Conservation (phyloP, 1,140 invertebrate genomes). For the Drosophila sp. region DNA sequence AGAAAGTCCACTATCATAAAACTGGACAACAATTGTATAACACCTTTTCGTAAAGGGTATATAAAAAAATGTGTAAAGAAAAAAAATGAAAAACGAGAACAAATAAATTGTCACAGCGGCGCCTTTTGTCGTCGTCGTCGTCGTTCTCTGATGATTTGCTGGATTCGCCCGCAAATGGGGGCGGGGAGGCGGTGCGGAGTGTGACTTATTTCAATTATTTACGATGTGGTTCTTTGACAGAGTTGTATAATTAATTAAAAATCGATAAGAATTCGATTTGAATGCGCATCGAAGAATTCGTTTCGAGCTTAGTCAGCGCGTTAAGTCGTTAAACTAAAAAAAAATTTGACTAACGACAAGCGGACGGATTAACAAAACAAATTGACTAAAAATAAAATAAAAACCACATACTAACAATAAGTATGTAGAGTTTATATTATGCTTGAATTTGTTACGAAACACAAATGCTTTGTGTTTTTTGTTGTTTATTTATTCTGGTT, state of each 20-base stretch:
- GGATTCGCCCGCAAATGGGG: not conserved
- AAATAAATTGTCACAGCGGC: constrained; percentile 46
- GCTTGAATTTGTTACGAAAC: constrained; percentile 1
- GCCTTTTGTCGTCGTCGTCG: constrained; percentile 24
- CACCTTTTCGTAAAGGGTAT: not conserved
- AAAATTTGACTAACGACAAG: constrained; percentile 1
- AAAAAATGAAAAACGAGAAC: constrained; percentile 23
- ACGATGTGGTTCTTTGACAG: constrained; percentile 53
- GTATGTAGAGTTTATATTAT: not conserved
- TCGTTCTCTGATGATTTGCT: constrained; percentile 8
- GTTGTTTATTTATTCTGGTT: constrained; percentile 56
- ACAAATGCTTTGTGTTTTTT: constrained; percentile 9
- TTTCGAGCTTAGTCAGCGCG: constrained; percentile 72
- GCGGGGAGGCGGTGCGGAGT: constrained; percentile 5
- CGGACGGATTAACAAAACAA: constrained; percentile 6
- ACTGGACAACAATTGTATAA: not conserved
- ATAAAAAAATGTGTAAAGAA: constrained; percentile 9
- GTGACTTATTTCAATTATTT: constrained; percentile 54
- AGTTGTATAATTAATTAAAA: constrained; percentile 76
- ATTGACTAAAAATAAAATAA: constrained; percentile 7
- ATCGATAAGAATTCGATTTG: constrained; percentile 80
- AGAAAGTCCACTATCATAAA: not conserved
- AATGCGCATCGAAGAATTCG: constrained; percentile 47
- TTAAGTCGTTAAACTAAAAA: constrained; percentile 22
- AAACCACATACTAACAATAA: constrained; percentile 3